Conservation (phyloP, 2,888 invertebrate genomes). For the Perizoma affinitatum region DNA sequence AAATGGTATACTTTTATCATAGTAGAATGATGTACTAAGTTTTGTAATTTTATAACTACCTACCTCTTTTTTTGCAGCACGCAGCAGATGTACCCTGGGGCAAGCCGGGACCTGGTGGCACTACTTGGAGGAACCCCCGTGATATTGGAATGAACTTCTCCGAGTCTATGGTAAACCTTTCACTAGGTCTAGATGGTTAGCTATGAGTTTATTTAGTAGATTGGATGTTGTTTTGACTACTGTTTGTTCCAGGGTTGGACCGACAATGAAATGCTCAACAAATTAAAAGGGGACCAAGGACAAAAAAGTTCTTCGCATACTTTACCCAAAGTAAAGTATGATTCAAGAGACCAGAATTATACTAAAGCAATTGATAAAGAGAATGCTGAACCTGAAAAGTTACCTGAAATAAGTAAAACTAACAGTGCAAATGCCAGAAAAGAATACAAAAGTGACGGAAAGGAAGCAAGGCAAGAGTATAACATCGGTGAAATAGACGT, state of each 20-base stretch:
- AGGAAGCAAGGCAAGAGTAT: constrained; percentile 25
- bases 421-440: constrained; percentile 44
- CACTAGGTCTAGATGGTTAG: neutral
- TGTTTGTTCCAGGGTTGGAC: constrained; percentile 70
- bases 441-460: constrained; percentile 4
- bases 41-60: constrained; percentile 10
- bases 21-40: neutral
- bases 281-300: constrained; percentile 60
- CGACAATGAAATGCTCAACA: constrained; percentile 70
- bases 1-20: constrained; percentile 76
- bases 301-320: constrained; percentile 73
- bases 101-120: constrained; percentile 88
- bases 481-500: constrained; percentile 21
- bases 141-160: constrained; percentile 89
- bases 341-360: constrained; percentile 64
- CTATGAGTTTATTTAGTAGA: neutral
- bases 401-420: constrained; percentile 63
- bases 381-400: constrained; percentile 54
- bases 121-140: constrained; percentile 89
- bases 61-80: constrained; percentile 58
- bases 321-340: constrained; percentile 77
- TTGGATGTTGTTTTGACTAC: neutral
- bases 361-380: constrained; percentile 52
- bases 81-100: constrained; percentile 85
- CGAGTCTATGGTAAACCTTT: constrained; percentile 87